These are phyloP conservation scores for Lasioglossum morio DNA, from an alignment of 2,888 invertebrate genomes.

Conservation along the genomic window DNA sequence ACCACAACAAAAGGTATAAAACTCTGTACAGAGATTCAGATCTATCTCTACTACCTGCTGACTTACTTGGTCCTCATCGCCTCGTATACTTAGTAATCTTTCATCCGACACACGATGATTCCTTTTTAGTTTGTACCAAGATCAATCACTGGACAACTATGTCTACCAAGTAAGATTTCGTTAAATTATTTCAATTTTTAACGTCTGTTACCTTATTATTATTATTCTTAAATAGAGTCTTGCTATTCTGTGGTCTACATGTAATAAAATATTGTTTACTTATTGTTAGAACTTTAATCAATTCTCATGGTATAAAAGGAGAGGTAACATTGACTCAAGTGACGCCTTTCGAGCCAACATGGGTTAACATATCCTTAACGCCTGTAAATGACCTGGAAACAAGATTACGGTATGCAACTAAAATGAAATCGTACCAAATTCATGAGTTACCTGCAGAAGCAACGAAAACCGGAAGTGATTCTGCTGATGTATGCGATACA, in stretches of 20 bases:
- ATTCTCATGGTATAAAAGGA: constrained; percentile 92
- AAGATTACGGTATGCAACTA: constrained; percentile 90
- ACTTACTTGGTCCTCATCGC: constrained; percentile 91
- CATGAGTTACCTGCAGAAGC: constrained; percentile 90
- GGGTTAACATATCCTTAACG: constrained; percentile 89
- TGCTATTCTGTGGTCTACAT: not conserved
- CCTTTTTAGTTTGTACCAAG: constrained; percentile 93
- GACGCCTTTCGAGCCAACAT: constrained; percentile 94
- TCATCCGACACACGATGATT: constrained; percentile 91
- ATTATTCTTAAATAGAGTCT: not conserved
- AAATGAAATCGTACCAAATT: constrained; percentile 90
- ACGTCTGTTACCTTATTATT: not conserved
- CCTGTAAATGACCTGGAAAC: constrained; percentile 89
- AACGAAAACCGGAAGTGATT: constrained; percentile 84
- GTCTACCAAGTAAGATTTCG: constrained; percentile 89
- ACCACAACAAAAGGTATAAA: constrained; percentile 86
- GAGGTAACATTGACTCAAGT: constrained; percentile 91
- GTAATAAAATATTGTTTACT: not conserved
- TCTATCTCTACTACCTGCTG: constrained; percentile 89
- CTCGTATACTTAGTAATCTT: constrained; percentile 93
- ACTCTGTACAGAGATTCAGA: constrained; percentile 90
- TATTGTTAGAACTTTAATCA: constrained; percentile 88
- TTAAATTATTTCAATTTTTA: constrained; percentile 8
- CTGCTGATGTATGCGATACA: constrained; percentile 87
- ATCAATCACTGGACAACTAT: constrained; percentile 89